Evolutionary conservation across 2,888 invertebrate species (phyloP).

Genomic region (Strigamia crassipes): DNA sequence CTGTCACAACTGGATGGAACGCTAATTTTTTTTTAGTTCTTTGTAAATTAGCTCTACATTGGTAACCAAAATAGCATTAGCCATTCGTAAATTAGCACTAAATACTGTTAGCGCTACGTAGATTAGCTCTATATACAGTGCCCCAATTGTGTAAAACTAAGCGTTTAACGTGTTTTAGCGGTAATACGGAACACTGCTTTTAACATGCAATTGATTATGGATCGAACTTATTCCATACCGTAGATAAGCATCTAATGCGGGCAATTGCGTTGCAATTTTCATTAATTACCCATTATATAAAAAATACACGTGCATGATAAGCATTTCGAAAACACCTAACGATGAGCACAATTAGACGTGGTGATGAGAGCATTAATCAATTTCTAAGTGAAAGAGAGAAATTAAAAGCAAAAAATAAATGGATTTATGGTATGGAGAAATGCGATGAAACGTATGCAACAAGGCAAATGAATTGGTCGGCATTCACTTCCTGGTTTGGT

Average conservation of each 20-base stretch:
- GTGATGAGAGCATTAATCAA: slow-evolving; percentile 4
- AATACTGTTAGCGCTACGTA: no score
- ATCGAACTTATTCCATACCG: not conserved
- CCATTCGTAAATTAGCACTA: no score
- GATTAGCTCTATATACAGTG: no score
- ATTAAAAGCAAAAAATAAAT: not conserved
- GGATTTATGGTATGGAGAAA: slow-evolving; percentile 15
- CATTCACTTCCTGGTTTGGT: slow-evolving; percentile 2
- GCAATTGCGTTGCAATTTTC: slow-evolving; percentile 28
- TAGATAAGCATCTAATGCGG: slow-evolving; percentile 18
- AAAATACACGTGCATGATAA: slow-evolving; percentile 13
- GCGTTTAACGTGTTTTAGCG: no score
- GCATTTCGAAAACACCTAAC: not conserved
- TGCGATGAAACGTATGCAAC: slow-evolving; percentile 13
- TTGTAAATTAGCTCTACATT: no score
- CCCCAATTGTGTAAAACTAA: no score
- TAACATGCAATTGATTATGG: slow-evolving; percentile 8
- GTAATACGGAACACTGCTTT: not conserved
- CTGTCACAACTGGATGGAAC: no score
- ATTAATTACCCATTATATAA: slow-evolving; percentile 27
- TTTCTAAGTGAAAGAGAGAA: not conserved
- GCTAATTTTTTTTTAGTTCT: no score
- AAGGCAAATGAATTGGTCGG: not conserved
- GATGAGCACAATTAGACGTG: not conserved
- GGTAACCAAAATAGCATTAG: no score